Conservation (phyloP, 1,140 invertebrate genomes). For the Muscidifurax raptorellus region DNA sequence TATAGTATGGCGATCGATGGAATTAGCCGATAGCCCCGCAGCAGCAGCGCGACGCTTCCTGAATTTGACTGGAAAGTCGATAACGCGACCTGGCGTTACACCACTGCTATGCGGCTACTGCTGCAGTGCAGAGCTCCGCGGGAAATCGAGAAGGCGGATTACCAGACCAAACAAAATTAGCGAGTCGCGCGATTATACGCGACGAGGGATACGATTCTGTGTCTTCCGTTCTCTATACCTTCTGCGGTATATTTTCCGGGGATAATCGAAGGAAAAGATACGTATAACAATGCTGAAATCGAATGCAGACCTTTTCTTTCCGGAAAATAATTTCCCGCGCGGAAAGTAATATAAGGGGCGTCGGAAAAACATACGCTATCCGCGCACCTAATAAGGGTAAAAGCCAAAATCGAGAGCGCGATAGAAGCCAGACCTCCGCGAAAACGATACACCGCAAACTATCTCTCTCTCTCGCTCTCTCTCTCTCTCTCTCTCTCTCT, state of each 20-base stretch:
- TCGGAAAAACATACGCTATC: too few species aligned
- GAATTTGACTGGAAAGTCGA: slow-evolving; percentile 50
- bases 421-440: neutral
- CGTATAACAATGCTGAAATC: too few species aligned
- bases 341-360: neutral
- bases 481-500: too few species aligned
- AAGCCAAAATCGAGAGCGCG: neutral
- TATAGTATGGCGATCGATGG: slow-evolving; percentile 26
- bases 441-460: neutral
- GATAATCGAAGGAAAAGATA: neutral
- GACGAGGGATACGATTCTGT: neutral
- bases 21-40: slow-evolving; percentile 43
- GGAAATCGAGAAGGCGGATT: slow-evolving; percentile 10
- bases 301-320: too few species aligned
- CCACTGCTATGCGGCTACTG: too few species aligned
- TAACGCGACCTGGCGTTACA: slow-evolving; percentile 28
- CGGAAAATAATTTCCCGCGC: too few species aligned
- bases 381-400: neutral
- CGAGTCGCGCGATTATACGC: neutral
- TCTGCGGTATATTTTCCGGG: neutral
- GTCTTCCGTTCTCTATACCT: neutral
- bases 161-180: slow-evolving; percentile 48
- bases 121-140: neutral
- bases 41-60: slow-evolving; percentile 6
- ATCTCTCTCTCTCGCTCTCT: neutral